phyloP scores from a whole-genome alignment of 2,888 invertebrate genomes.

The Philereme vetulata region DNA sequence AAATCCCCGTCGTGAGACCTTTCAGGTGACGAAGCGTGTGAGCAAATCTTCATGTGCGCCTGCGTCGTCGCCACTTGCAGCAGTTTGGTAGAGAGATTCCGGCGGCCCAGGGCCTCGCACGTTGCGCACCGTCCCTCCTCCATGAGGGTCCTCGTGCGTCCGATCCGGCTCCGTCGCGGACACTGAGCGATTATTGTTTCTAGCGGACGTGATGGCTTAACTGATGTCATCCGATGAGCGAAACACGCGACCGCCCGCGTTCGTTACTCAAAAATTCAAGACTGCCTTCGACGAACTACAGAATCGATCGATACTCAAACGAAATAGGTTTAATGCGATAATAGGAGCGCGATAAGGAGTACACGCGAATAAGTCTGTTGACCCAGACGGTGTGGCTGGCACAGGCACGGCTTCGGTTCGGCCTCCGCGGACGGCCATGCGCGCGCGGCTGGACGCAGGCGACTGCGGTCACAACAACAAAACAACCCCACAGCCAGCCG shows the following conservation, averaged over 20 bases:
- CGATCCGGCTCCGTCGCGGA: slow-evolving; percentile 74
- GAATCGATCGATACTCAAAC: slow-evolving; percentile 73
- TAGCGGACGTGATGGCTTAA: slow-evolving; percentile 79
- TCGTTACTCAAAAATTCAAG: slow-evolving; percentile 70
- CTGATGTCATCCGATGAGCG: slow-evolving; percentile 81
- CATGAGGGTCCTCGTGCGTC: slow-evolving; percentile 79
- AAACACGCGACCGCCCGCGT: slow-evolving; percentile 70
- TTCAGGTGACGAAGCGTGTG: slow-evolving; percentile 63
- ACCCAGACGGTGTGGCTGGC: slow-evolving; percentile 70
- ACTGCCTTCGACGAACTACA: slow-evolving; percentile 59
- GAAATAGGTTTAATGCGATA: slow-evolving; percentile 82
- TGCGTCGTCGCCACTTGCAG: slow-evolving; percentile 79
- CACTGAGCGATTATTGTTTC: slow-evolving; percentile 79
- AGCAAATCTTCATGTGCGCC: slow-evolving; percentile 76
- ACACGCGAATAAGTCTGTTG: slow-evolving; percentile 80
- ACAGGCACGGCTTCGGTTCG: slow-evolving; percentile 72
- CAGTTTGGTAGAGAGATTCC: slow-evolving; percentile 72
- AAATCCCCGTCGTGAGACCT: slow-evolving; percentile 65
- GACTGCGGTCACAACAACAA: slow-evolving; percentile 74
- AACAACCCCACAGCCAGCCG: slow-evolving; percentile 66
- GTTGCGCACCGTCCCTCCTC: slow-evolving; percentile 78
- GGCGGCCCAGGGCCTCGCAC: slow-evolving; percentile 77
- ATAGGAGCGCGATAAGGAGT: slow-evolving; percentile 77
- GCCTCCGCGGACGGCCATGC: slow-evolving; percentile 68
- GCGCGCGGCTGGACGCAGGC: slow-evolving; percentile 73